A percentile compares a stretch with the other conserved stretches of the same genome.
These are phyloP conservation scores for Onychomys leucogaster DNA, from an alignment of 2,797 vertebrate genomes.

Conservation along the genomic window DNA sequence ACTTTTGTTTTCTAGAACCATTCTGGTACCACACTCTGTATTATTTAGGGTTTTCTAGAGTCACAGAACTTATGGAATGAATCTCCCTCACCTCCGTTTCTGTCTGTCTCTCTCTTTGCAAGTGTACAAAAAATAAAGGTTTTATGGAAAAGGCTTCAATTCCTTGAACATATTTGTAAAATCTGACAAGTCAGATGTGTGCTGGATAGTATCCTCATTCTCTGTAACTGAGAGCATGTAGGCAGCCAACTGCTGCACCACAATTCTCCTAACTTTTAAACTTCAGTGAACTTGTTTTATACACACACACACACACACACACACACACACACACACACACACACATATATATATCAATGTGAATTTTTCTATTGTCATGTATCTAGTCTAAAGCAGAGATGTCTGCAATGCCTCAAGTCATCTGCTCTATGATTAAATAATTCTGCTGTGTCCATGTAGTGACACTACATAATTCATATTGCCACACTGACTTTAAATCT, in stretches of 20 bases:
- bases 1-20: no score
- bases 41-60: no score
- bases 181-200: not conserved
- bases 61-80: no score
- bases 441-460: not conserved
- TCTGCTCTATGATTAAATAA: not conserved
- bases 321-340: no score
- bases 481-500: not conserved
- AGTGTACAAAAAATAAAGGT: not conserved
- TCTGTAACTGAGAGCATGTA: not conserved
- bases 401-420: not conserved
- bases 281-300: conserved; percentile 24
- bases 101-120: no score
- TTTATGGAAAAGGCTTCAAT: not conserved
- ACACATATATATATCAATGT: not conserved
- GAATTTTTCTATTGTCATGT: not conserved
- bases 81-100: no score
- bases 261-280: not conserved
- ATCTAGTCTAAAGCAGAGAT: not conserved
- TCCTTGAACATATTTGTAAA: no score
- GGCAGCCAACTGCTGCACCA: not conserved
- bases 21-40: no score
- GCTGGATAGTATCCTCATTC: not conserved
- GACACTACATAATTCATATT: not conserved
- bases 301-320: no score